These are phyloP conservation scores for Harmothoe impar DNA, from an alignment of 2,888 invertebrate genomes.

Conservation along the genomic window DNA sequence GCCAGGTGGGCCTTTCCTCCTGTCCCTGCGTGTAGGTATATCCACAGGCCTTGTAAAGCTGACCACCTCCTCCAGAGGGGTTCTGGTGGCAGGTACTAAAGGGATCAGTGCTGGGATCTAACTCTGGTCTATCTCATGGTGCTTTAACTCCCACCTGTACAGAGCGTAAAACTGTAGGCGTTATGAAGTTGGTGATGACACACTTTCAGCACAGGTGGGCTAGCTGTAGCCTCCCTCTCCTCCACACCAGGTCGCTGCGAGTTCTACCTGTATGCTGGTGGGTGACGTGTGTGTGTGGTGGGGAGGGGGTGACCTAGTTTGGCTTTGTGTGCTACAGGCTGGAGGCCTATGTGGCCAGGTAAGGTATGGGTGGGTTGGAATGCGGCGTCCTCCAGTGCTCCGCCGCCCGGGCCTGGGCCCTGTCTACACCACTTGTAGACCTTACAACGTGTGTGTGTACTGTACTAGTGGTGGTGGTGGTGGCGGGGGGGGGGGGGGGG, in stretches of 20 bases:
- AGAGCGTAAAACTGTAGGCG: not conserved
- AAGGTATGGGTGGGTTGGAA: too few relatives aligned
- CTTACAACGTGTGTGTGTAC: not conserved
- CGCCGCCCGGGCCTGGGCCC: not conserved
- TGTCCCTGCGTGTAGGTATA: not conserved
- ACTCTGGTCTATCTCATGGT: not conserved
- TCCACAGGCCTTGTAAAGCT: not conserved
- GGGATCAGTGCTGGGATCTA: too few relatives aligned
- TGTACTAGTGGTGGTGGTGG: not conserved
- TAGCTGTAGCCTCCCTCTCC: not conserved
- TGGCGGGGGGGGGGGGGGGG: not conserved
- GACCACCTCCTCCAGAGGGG: not conserved
- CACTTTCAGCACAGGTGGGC: slow-evolving; percentile 29
- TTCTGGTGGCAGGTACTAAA: not conserved
- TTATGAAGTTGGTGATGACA: not conserved
- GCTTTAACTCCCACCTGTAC: not conserved
- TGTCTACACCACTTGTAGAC: slow-evolving; percentile 8
- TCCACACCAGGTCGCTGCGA: not conserved
- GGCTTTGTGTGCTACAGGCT: not conserved
- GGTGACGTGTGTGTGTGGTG: not conserved
- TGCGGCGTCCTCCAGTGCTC: too few relatives aligned
- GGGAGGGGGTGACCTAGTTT: not conserved
- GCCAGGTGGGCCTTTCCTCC: slow-evolving; percentile 14
- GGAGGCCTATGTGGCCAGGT: not conserved
- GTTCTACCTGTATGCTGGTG: not conserved